Percentiles rank a stretch among this genome's conserved stretches.
Evolutionary conservation across 2,797 vertebrate species (phyloP).

Genomic region (Danio aesculapii): DNA sequence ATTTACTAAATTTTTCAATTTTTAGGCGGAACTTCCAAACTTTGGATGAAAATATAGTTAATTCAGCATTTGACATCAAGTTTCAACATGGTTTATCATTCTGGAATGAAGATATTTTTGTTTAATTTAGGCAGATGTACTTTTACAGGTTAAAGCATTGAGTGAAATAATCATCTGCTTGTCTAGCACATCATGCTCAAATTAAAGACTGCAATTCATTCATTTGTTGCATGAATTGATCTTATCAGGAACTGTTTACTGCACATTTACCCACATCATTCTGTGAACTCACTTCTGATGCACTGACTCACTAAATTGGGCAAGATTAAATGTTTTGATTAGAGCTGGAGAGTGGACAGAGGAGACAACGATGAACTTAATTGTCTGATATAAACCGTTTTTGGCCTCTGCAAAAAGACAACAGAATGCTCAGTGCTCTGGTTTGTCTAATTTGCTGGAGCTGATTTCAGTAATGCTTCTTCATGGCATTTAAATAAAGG

Average conservation of each 20-base stretch:
- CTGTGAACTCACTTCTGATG: slow-evolving; percentile 29
- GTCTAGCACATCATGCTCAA: slow-evolving; percentile 5
- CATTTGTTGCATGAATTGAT: slow-evolving; percentile 39
- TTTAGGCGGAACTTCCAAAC: too few species aligned
- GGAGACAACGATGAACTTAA: not conserved
- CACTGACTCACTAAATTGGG: slow-evolving; percentile 32
- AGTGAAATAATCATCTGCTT: not conserved
- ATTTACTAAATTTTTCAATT: too few species aligned
- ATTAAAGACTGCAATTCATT: slow-evolving; percentile 30
- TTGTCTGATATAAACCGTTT: slow-evolving; percentile 11
- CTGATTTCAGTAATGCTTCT: slow-evolving; percentile 26
- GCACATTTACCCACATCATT: slow-evolving; percentile 35
- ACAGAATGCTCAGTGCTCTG: not conserved
- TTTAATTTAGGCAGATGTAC: not conserved
- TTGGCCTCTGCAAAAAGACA: not conserved
- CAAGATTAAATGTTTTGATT: slow-evolving; percentile 40
- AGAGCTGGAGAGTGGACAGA: slow-evolving; percentile 12
- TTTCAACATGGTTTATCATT: not conserved
- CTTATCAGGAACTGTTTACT: slow-evolving; percentile 51
- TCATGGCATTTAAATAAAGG: slow-evolving; percentile 33
- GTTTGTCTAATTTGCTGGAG: slow-evolving; percentile 1
- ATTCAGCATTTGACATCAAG: not conserved
- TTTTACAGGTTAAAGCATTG: not conserved
- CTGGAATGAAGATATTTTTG: not conserved
- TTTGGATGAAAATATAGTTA: too few species aligned